Evolutionary conservation across 1,140 invertebrate species (phyloP), one percentile per base, ranked within the genome.

Genomic region (Papilio glaucus): DNA sequence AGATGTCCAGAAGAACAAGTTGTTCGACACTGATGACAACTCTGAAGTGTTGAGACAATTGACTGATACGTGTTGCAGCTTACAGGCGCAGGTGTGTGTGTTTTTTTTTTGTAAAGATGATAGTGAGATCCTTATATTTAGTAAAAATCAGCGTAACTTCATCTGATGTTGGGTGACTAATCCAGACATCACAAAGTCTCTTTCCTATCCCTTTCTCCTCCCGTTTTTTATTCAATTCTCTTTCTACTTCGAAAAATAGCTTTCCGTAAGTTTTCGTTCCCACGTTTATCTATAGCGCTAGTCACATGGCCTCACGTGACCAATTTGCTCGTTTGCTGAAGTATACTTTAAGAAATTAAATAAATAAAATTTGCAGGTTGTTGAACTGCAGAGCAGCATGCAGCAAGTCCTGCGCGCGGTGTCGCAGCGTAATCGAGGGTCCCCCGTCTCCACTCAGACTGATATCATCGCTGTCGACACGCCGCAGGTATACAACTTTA

Each of bases 391-490:
- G 83, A 94, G 95, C 71, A 96, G 96, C 9, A 96, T 97, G 95
- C 94, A 95, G 49, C 95, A 96, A 77, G 96, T 97, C 79, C 93
- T 96, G 67, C 95, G 95, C 67, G 96, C 95, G 38, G 95, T 97
- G 85, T 94, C 94, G 10, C 91, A 76, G 90, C 93, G 75, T 87
- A 88, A 80, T 83, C 74, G 68, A 10, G 84, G 94, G 39, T 94
- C 94, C 61, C 95, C 94, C 9, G 95, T 94, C 78, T 95, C 94
- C 72, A 97, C 96, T 3, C 96, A 97, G 91, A 97, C 96, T 0
- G 96, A 97, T 91, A 95, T 97, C 72, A 94, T 95, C 13, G 96
- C 96, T 0, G 96, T 97, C 6, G 94, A 95, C 79, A 96, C 96
- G 0, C 96, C 96, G 4, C 95, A 95, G 84, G 94, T 95, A 65